Conservation (phyloP, 2,113 vertebrate genomes). For the Apus apus region DNA sequence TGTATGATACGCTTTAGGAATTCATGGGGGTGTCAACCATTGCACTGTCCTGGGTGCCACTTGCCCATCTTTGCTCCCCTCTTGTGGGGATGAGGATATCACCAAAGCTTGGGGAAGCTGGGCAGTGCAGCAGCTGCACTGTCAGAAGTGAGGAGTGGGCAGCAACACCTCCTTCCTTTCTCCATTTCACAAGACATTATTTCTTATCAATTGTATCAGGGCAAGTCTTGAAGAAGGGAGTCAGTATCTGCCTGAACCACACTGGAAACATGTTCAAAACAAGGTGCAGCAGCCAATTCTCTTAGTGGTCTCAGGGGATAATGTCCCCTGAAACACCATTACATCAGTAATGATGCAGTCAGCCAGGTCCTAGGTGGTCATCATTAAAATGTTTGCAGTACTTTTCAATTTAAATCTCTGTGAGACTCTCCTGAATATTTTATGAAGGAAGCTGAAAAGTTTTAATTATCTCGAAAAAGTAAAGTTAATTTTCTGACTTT, state of each 20-base stretch:
- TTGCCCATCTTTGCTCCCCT: neutral
- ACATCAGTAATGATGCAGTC: neutral
- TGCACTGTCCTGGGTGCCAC: neutral
- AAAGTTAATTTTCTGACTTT: neutral
- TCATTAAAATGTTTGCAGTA: neutral
- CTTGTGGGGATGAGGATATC: accelerated
- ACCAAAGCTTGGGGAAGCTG: neutral
- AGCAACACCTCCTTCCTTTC: neutral
- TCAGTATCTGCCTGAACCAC: accelerated
- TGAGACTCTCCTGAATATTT: neutral
- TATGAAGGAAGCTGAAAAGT: neutral
- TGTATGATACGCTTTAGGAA: neutral
- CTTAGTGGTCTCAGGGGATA: neutral
- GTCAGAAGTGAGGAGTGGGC: neutral
- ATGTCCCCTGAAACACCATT: neutral
- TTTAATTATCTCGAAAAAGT: neutral
- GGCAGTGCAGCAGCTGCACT: neutral
- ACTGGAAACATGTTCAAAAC: neutral
- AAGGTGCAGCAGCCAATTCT: neutral
- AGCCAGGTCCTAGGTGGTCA: neutral
- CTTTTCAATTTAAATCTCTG: neutral
- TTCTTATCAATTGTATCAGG: neutral
- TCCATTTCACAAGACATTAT: neutral
- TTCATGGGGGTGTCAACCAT: neutral
- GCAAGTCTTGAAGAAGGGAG: neutral